These are phyloP conservation scores for Cheilosia vulpina DNA, from an alignment of 2,888 invertebrate species.

Conservation along the genomic window DNA sequence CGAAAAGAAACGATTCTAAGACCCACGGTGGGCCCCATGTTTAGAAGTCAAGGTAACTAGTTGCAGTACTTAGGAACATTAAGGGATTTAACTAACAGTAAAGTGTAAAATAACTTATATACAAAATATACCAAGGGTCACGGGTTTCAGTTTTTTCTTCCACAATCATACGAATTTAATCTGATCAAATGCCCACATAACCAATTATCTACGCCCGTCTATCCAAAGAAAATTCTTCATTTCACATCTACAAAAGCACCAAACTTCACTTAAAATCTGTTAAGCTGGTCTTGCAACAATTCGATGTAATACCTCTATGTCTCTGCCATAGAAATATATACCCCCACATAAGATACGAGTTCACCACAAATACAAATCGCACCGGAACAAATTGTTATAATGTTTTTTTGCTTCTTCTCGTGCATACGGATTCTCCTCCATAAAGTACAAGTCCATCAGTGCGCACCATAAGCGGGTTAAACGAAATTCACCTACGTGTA, in stretches of 20 bases:
- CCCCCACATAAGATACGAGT: constrained; percentile 51
- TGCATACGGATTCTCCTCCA: constrained; percentile 32
- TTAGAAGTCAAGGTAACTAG: neutral
- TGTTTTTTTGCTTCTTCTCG: constrained; percentile 52
- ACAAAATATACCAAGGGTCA: neutral
- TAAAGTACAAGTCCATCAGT: constrained; percentile 30
- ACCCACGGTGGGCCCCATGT: neutral
- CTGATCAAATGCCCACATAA: constrained; percentile 36
- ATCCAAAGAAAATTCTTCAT: constrained; percentile 6
- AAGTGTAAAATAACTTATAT: no score
- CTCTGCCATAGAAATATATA: constrained; percentile 7
- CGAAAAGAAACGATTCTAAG: no score
- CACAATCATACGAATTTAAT: neutral
- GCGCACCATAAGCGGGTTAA: constrained; percentile 26
- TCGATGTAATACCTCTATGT: constrained; percentile 53
- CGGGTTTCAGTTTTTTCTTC: no score
- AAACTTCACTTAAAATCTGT: constrained; percentile 23
- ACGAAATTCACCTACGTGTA: constrained; percentile 25
- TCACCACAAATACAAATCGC: constrained; percentile 48
- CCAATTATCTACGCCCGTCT: constrained; percentile 45
- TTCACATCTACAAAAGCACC: neutral
- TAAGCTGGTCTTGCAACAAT: constrained; percentile 40
- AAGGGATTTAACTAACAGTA: no score
- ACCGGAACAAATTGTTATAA: constrained; percentile 75
- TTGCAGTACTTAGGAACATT: no score